These are phyloP conservation scores for Scomber japonicus DNA, from an alignment of 2,113 vertebrate genomes.

Conservation along the genomic window DNA sequence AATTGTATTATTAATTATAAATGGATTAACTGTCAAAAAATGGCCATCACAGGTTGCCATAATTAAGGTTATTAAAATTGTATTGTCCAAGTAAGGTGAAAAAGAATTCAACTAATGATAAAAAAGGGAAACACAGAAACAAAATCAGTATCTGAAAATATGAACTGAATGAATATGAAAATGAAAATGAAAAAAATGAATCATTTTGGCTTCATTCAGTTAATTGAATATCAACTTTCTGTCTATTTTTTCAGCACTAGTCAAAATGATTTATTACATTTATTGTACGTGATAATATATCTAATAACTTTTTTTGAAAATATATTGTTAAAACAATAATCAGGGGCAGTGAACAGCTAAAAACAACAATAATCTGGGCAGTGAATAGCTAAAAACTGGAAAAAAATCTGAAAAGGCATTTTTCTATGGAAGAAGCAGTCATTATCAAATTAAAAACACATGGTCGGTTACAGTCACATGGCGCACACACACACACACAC, in stretches of 20 bases:
- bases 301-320: not conserved
- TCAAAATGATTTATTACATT: not conserved
- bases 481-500: slow-evolving; percentile 20
- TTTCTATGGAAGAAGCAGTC: not conserved
- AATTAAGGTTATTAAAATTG: no score
- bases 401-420: not conserved
- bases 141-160: no score
- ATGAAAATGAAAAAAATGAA: no score
- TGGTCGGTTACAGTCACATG: slow-evolving; percentile 20
- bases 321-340: not conserved
- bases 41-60: no score
- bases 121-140: not conserved
- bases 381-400: not conserved
- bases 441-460: slow-evolving; percentile 38
- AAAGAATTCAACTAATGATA: not conserved
- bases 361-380: not conserved
- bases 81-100: not conserved
- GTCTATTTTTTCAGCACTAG: not conserved
- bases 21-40: not conserved
- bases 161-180: no score
- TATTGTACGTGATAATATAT: not conserved
- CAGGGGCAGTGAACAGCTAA: not conserved
- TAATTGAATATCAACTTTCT: no score
- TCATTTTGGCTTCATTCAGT: no score
- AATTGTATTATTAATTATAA: not conserved